phyloP scores from a whole-genome alignment of 2,888 invertebrate species.

The Baronia brevicornis region DNA sequence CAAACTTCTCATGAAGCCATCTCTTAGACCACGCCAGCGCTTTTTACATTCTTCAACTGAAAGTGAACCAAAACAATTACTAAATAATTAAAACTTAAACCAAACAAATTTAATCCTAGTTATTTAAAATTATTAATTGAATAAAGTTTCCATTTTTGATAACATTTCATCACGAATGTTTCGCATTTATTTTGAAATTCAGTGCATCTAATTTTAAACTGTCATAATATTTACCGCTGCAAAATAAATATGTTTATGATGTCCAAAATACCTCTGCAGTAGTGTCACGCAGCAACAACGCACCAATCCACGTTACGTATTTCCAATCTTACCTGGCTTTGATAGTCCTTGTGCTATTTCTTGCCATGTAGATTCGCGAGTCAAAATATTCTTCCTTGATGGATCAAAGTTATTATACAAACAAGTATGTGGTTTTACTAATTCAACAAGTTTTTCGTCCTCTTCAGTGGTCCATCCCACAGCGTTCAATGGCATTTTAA shows the following conservation, averaged over 20 bases:
- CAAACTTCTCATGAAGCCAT: conserved; percentile 70
- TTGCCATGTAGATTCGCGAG: conserved; percentile 59
- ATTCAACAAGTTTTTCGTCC: conserved; percentile 53
- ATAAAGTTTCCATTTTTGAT: too few species aligned
- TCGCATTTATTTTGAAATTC: conserved; percentile 5
- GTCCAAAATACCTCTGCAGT: conserved; percentile 28
- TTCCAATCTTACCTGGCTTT: conserved; percentile 60
- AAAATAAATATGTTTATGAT: conserved; percentile 1
- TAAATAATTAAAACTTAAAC: too few species aligned
- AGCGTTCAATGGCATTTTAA: conserved; percentile 60
- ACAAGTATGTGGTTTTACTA: conserved; percentile 56
- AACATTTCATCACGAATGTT: too few species aligned
- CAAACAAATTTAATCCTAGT: too few species aligned
- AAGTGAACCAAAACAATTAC: too few species aligned
- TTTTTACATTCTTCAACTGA: conserved; percentile 74
- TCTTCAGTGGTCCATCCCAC: conserved; percentile 58
- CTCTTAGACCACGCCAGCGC: conserved; percentile 71
- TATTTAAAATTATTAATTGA: too few species aligned
- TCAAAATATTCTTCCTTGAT: conserved; percentile 58
- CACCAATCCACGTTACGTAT: conserved; percentile 18
- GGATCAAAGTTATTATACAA: conserved; percentile 56
- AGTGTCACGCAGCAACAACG: conserved; percentile 36
- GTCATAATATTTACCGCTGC: conserved; percentile 1
- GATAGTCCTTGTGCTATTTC: conserved; percentile 52
- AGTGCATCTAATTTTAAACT: conserved; percentile 5